Base-by-base conservation (phyloP, 2,797 vertebrate genomes). In the Malacoctenus gilli region DNA sequence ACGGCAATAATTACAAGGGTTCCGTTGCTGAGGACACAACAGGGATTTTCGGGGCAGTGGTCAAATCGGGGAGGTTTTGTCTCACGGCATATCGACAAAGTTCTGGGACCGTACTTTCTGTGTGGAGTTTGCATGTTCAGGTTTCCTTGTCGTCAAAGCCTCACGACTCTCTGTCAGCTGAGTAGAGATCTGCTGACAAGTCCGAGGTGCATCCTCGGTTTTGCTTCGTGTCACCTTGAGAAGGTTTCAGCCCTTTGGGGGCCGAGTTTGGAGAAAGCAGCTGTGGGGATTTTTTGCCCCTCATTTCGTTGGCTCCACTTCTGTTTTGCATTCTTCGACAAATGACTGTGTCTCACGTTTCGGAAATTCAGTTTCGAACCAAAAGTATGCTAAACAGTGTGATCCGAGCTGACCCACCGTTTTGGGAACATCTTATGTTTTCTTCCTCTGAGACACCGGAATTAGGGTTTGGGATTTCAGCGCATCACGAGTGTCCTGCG, bases 401-500 rank as follows among this genome's bases (percentile, higher is more conserved):
- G 38, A 64, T 49, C 37, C n/a, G 41, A 36, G 54, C 35, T 47
- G 19, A 10, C 57, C 65, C 35, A 60, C 14, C 28, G 46, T 65
- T 30, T 7, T 52, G 38, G 43, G 13, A 52, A 38, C 37, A 48
- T 56, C 56, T 68, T 18, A 38, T 35, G 42, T 62, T 60, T 47
- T 46, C 49, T 35, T 60, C n/a, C 2, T 34, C 37, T 40, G 25
- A 53, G 52, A 66, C 25, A 55, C 9, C 59, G 13, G 13, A 61
- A 52, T 43, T 39, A 59, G 61, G 59, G 47, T 62, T 52, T 54
- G 47, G n/a, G 61, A 64, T 52, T n/a, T n/a, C n/a, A n/a, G n/a
- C n/a, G 35, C 54, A 18, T 64, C 36, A 20, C 35, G 68, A 22
- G 1, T 50, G 40, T 38, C 34, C 48, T 56, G 59, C 46, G 65